Base-by-base conservation (phyloP, 64 coral and sea anemone genomes). In the Actinia tenebrosa region DNA sequence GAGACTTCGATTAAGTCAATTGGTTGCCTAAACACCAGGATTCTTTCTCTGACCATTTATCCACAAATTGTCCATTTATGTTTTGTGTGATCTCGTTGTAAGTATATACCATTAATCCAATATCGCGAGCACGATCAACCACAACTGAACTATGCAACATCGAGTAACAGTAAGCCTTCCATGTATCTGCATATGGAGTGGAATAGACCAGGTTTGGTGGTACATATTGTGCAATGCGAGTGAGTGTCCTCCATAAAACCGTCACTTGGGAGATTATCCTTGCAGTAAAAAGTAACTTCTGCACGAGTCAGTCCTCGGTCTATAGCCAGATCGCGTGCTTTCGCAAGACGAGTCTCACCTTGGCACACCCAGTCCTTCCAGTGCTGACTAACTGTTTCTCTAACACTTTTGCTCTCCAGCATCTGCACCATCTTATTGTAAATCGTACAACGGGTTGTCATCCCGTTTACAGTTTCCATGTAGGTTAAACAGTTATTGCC, bases 161-260 rank as follows among this genome's bases (percentile, higher is more conserved):
- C 15, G 89, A 30, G 50, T 91, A 71, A 44, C 89, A 91, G 53
- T 80, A 91, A 55, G 89, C 89, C 78, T 55, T 86, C 89, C 89
- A 91, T 11, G 84, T 91, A 3, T 60, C 83, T 58, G 63, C 84
- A 23, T 79, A 86, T 27, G 83, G 66, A 45, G 83, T 86, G 47
- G 89, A 91, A 22, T 86, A 86, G 50, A 91, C 84, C 3, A 60
- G 58, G 13, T 1, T 60, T 4, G 58, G 9, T 26, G 82, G 27
- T 3, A 84, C 53, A 59, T 84, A 54, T 53, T 59, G 4, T 20
- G 82, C 58, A 59, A 84, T 37, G 82, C 52, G 82, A 27, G 25
- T 53, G 0, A 84, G 16, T 20, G 82, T 84, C n/a, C 10, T 84
- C 82, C 46, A 84, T 84, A 47, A 84, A 30, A 9, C 25, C 13